phyloP scores from a whole-genome alignment of 2,113 vertebrate species.

The human region DNA sequence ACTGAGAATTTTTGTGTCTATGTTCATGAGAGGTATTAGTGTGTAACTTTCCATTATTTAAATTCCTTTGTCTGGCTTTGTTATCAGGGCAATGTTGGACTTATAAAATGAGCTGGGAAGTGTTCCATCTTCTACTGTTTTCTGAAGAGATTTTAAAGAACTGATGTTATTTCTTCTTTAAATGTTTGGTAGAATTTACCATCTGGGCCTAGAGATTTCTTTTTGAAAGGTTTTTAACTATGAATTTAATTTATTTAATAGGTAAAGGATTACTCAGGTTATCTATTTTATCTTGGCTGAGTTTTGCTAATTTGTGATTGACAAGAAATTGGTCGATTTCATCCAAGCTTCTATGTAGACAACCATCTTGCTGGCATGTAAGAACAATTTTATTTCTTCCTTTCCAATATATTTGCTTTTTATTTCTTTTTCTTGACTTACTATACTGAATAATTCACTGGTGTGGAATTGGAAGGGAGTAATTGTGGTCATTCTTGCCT shows the following conservation, averaged over 20 bases:
- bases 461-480: background rate
- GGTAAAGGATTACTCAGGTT: background rate
- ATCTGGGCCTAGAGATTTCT: no score
- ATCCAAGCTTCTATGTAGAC: background rate
- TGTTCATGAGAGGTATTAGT: no score
- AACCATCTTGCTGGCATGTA: background rate
- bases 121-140: no score
- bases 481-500: background rate
- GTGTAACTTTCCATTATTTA: no score
- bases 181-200: no score
- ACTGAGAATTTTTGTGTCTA: no score
- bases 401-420: background rate
- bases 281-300: constrained; percentile 36
- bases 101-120: no score
- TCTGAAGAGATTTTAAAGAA: no score
- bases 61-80: no score
- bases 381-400: background rate
- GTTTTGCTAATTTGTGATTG: constrained; percentile 35
- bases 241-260: background rate
- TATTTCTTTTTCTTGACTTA: constrained; percentile 55
- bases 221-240: no score
- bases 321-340: background rate
- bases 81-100: no score
- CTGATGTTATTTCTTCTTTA: no score
- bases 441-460: background rate